These are phyloP conservation scores for Crossaster papposus DNA, from an alignment of 53 echinoderm and acorn worm genomes.

Conservation along the genomic window DNA sequence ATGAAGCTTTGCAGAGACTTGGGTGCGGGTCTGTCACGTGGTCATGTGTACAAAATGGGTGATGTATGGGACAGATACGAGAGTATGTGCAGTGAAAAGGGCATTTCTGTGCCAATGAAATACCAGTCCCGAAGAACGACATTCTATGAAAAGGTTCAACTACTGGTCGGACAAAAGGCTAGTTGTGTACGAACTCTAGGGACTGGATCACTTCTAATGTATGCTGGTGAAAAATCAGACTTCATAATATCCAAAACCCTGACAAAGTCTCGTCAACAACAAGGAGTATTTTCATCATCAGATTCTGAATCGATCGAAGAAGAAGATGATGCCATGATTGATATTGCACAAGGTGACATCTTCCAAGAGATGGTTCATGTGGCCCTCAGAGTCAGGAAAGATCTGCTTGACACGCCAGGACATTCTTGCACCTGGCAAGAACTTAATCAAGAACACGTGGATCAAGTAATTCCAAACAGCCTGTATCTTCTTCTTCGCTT, in stretches of 20 bases:
- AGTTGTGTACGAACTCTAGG: slow-evolving; percentile 8
- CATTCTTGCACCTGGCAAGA: no score
- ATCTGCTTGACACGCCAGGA: no score
- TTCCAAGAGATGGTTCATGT: slow-evolving; percentile 52
- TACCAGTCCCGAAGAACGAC: slow-evolving; percentile 37
- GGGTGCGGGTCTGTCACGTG: slow-evolving; percentile 18
- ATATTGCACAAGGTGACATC: slow-evolving; percentile 27
- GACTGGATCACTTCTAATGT: no score
- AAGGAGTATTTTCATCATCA: background rate
- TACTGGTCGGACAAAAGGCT: slow-evolving; percentile 21
- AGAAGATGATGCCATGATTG: slow-evolving; percentile 4
- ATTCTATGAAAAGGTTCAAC: slow-evolving; percentile 29
- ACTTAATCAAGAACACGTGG: no score
- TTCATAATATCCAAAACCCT: slow-evolving; percentile 45
- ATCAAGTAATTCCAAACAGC: slow-evolving; percentile 51
- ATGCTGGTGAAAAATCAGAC: slow-evolving; percentile 52
- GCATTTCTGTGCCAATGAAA: background rate
- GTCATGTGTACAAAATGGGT: slow-evolving; percentile 39
- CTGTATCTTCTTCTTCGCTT: slow-evolving; percentile 42
- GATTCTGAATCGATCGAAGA: slow-evolving; percentile 44
- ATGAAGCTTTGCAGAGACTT: slow-evolving; percentile 7
- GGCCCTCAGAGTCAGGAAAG: slow-evolving; percentile 48
- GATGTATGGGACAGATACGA: slow-evolving; percentile 34
- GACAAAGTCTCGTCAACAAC: slow-evolving; percentile 34
- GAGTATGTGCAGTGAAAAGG: slow-evolving; percentile 11